Evolutionary conservation across 2,113 vertebrate species (phyloP).

Genomic region (Myrmecobius fasciatus): DNA sequence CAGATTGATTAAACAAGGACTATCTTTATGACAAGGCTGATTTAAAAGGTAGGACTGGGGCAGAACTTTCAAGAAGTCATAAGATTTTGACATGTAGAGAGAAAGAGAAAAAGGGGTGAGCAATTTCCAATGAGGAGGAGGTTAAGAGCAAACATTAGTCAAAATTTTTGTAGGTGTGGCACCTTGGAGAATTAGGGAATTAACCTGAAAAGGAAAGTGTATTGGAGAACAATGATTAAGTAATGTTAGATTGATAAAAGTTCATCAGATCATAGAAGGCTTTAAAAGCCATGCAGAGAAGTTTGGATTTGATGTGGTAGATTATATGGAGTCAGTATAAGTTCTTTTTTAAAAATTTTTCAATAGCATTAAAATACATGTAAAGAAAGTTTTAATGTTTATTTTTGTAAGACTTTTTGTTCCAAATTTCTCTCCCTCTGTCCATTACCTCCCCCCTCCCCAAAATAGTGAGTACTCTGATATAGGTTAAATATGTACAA

Average conservation of each 20-base stretch:
- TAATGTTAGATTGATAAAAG: neutral
- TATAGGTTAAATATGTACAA: too few species aligned
- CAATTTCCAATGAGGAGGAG: neutral
- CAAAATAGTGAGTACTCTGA: too few species aligned
- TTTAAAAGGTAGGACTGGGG: neutral
- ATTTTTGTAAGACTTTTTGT: too few species aligned
- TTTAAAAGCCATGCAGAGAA: slow-evolving; percentile 10
- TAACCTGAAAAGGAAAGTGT: neutral
- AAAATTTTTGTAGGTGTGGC: neutral
- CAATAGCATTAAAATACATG: too few species aligned
- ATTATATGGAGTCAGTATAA: neutral
- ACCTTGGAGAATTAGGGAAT: neutral
- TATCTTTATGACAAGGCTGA: neutral
- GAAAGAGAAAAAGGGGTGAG: neutral
- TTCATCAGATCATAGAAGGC: neutral
- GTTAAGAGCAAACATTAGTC: neutral
- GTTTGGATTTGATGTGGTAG: neutral
- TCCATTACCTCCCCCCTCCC: too few species aligned
- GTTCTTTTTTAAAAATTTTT: neutral
- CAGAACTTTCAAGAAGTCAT: neutral
- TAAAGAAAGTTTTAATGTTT: too few species aligned
- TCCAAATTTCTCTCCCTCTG: too few species aligned
- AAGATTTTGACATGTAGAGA: neutral
- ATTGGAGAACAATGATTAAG: neutral
- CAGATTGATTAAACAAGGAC: neutral